Evolutionary conservation across 2,888 invertebrate species (phyloP).

Genomic region (Drosophila meridionalis): DNA sequence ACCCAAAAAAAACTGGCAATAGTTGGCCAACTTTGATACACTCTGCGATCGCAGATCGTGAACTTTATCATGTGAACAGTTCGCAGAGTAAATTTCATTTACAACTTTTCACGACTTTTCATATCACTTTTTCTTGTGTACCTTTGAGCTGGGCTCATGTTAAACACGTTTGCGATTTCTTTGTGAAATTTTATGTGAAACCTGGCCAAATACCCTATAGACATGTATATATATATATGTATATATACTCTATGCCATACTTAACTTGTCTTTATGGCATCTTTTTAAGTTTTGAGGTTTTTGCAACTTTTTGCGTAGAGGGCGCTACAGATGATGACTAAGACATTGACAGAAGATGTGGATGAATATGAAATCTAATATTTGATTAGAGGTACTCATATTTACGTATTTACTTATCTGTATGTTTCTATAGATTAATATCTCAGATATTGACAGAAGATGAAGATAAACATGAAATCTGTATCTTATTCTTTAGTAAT

Average conservation of each 20-base stretch:
- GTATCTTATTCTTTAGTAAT: too few species aligned
- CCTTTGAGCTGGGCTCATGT: background rate
- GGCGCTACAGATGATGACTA: background rate
- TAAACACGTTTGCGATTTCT: slow-evolving; percentile 7
- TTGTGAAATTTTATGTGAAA: slow-evolving; percentile 6
- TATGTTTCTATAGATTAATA: too few species aligned
- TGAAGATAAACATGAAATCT: background rate
- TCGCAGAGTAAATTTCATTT: background rate
- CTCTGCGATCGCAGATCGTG: background rate
- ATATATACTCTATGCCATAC: background rate
- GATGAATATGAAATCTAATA: background rate
- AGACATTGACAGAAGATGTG: background rate
- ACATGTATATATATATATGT: too few species aligned
- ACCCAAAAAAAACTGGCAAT: slow-evolving; percentile 18
- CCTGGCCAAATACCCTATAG: slow-evolving; percentile 1
- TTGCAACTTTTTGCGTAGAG: background rate
- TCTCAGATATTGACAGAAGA: background rate
- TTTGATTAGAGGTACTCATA: background rate
- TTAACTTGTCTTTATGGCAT: background rate
- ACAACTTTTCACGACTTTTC: background rate
- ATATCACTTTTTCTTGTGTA: slow-evolving; percentile 5
- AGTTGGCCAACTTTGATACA: background rate
- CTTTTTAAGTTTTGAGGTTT: background rate
- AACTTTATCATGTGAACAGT: too few species aligned
- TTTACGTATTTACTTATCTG: background rate